Evolutionary conservation across 2,113 vertebrate species (phyloP), one percentile per base, ranked within the genome.

Genomic region (Abramis brama): DNA sequence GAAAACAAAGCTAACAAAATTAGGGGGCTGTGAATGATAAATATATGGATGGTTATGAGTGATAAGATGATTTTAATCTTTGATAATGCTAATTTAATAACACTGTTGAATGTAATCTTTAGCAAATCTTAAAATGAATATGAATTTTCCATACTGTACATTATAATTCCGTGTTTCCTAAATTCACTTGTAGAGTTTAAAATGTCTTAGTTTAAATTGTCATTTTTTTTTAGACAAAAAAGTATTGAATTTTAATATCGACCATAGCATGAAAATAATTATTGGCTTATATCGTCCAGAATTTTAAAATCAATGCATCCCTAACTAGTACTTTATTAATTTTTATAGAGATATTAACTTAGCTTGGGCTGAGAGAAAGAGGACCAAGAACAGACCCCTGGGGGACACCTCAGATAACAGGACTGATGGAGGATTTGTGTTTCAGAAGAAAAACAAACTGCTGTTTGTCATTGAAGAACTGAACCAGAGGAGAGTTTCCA

Each of bases 401-500:
- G 39, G 57, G 23, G 21, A 62, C 59, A 45, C 36, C 23, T 4
- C 19, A n/a, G 77, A 39, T 39, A 60, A 79, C 55, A 79, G 33
- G 5, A 73, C 30, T 36, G 36, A 43, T 64, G 23, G 12, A 79
- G 57, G 33, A 62, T 64, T 50, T 75, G n/a, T 45, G 39, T 25
- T 50, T 75, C 43, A 27, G 47, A 55, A 83, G 64, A 39, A 17
- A 79, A 79, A 43, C 78, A 59, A 73, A 57, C 64, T 19, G 66
- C 43, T 73, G 66, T 71, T 73, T 83, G 60, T 68, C 62, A 68
- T 50, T 45, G 57, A 80, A 60, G 33, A 25, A 27, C 23, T 13
- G 10, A 33, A 83, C 66, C 50, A 57, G 30, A 83, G 33, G 30
- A 83, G 43, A 50, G 11, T 70, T 39, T 57, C 47, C 62, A 70